Conservation (phyloP, 2,797 vertebrate species). For the Sebastiscus albofasciatus region DNA sequence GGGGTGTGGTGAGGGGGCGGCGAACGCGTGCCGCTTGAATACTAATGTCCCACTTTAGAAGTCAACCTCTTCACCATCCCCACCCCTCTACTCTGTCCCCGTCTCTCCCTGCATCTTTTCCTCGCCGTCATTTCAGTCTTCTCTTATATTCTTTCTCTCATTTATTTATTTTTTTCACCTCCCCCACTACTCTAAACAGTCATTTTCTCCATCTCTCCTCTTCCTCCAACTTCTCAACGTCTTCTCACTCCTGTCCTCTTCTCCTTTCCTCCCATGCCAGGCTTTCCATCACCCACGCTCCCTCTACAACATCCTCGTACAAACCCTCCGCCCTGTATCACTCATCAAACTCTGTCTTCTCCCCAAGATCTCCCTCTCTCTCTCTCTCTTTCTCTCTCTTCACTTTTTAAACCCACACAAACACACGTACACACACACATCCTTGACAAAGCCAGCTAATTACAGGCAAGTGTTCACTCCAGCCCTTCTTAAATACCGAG, state of each 20-base stretch:
- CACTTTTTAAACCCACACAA: conserved; percentile 28
- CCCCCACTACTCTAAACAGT: conserved; percentile 25
- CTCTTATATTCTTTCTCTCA: conserved; percentile 33
- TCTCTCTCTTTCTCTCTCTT: neutral
- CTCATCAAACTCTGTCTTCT: conserved; percentile 55
- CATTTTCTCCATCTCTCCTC: conserved; percentile 18
- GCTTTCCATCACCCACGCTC: conserved; percentile 58
- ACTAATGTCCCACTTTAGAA: conserved; percentile 82
- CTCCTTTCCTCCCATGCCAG: conserved; percentile 29
- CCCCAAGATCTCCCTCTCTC: conserved; percentile 20
- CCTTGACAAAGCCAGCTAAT: conserved; percentile 95
- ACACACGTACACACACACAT: conserved; percentile 9
- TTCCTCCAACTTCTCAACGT: conserved; percentile 31
- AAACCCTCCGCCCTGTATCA: conserved; percentile 37
- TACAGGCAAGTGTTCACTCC: conserved; percentile 84
- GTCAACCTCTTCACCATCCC: conserved; percentile 64
- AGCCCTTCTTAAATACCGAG: conserved; percentile 89
- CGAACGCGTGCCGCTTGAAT: conserved; percentile 71
- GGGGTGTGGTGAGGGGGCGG: conserved; percentile 52
- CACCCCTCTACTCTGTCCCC: conserved; percentile 45
- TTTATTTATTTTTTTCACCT: conserved; percentile 20
- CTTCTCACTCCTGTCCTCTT: conserved; percentile 36
- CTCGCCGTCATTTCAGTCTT: conserved; percentile 33
- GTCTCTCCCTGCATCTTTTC: conserved; percentile 38
- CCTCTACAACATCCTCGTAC: conserved; percentile 33